Evolutionary conservation across 2,797 vertebrate genomes (phyloP), one percentile per base, ranked within the genome.

Genomic region (Pangasius mekongensis): DNA sequence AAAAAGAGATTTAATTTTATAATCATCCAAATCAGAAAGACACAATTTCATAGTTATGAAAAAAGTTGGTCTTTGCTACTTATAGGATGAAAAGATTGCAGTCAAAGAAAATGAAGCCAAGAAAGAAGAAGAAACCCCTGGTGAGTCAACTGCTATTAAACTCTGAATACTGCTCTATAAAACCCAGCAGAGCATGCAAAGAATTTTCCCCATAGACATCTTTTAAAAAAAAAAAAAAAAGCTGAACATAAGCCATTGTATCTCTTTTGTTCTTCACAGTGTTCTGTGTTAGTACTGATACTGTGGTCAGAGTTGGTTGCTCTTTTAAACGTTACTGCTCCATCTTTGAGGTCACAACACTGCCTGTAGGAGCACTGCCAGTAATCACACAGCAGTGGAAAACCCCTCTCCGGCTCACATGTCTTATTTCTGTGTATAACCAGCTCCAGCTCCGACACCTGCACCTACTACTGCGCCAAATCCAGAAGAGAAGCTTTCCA

Each of bases 21-120:
- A 52, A 84, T 54, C n/a, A 20, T 83, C 58, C 10, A 39, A 82
- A 62, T 43, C 18, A 82, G 56, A 58, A 76, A 52, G 13, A 24
- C 18, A 3, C 20, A 47, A 0, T 64, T 83, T 64, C 6, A 83
- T 47, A 64, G 24, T n/a, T 43, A 56, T 20, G 7, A 60, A 80
- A 83, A 49, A 66, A 11, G 60, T 83, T 69, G 24, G 16, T 84
- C 60, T 90, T 54, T 90, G 56, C n/a, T 43, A 84, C 60, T 83
- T 81, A 49, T 82, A 91, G 89, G 86, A 89, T 77, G 87, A 94
- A 90, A 94, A 93, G 88, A 88, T 92, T 81, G 91, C 49, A 22
- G 89, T 92, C 76, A 93, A 94, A 83, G 90, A 91, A 85, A 92
- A 94, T 91, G 94, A 92, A 85, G 91, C 88, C 77, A 94, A 93